These are phyloP conservation scores for Lucilia sericata DNA, from an alignment of 1,140 invertebrate genomes.

Conservation along the genomic window DNA sequence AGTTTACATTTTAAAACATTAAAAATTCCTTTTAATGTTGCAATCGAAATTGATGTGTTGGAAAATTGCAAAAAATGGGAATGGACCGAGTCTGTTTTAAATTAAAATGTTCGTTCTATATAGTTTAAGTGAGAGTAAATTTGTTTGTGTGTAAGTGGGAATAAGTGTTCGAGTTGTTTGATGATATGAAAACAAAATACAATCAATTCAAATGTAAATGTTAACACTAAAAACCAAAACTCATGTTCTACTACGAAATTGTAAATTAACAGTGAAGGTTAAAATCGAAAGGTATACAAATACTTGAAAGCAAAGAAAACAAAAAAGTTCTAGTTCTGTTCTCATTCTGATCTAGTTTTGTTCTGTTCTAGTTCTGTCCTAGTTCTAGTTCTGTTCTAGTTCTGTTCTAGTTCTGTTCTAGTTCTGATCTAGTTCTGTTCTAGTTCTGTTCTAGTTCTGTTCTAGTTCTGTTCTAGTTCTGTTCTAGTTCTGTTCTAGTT, in stretches of 20 bases:
- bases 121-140: background rate
- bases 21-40: conserved; percentile 67
- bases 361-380: too few relatives aligned
- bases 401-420: too few relatives aligned
- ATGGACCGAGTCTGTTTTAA: background rate
- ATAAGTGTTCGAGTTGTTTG: background rate
- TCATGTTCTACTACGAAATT: background rate
- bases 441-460: too few relatives aligned
- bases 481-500: too few relatives aligned
- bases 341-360: too few relatives aligned
- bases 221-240: conserved; percentile 31
- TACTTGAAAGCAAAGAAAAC: too few relatives aligned
- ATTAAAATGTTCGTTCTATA: background rate
- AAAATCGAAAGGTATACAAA: background rate
- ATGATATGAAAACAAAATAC: conserved; percentile 44
- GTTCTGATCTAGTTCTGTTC: too few relatives aligned
- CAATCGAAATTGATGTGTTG: conserved; percentile 66
- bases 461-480: too few relatives aligned
- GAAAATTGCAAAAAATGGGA: conserved; percentile 53
- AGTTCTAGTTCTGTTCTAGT: too few relatives aligned
- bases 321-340: too few relatives aligned
- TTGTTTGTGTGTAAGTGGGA: background rate
- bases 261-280: background rate
- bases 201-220: conserved; percentile 48
- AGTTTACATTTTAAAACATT: conserved; percentile 48